These are phyloP conservation scores for Vespertilio murinus DNA, from an alignment of 2,797 vertebrate species.

Conservation along the genomic window DNA sequence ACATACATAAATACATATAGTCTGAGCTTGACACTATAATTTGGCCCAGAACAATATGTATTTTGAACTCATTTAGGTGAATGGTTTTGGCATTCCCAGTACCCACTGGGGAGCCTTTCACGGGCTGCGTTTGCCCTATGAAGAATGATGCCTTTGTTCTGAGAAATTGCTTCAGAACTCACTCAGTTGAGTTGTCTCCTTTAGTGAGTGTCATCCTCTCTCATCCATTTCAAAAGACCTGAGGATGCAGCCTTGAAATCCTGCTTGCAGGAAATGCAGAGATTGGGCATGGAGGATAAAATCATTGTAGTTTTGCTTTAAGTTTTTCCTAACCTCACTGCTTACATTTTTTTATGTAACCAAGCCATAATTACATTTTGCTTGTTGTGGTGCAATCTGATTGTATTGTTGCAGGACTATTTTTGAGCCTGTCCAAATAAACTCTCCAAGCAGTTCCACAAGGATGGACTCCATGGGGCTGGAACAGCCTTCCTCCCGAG, in stretches of 20 bases:
- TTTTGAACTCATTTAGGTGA: constrained; percentile 73
- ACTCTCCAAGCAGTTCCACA: constrained; percentile 61
- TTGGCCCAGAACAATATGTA: constrained; percentile 58
- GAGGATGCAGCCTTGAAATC: not conserved
- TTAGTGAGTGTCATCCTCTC: not conserved
- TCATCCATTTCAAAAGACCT: not conserved
- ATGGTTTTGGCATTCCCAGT: constrained; percentile 36
- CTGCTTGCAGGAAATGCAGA: not conserved
- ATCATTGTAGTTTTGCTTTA: constrained; percentile 33
- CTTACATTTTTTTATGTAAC: constrained; percentile 71
- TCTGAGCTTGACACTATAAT: constrained; percentile 34
- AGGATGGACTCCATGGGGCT: constrained; percentile 57
- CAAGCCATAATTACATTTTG: constrained; percentile 63
- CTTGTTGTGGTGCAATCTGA: constrained; percentile 77
- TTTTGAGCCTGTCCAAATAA: constrained; percentile 79
- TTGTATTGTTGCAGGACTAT: constrained; percentile 67
- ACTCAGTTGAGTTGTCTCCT: constrained; percentile 9
- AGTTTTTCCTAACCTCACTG: constrained; percentile 60
- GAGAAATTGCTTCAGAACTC: not conserved
- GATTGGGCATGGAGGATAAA: not conserved
- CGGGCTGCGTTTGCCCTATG: constrained; percentile 30
- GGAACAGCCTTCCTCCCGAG: constrained; percentile 47
- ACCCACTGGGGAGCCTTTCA: constrained; percentile 35
- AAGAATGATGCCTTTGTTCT: constrained; percentile 55
- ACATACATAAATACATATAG: constrained; percentile 44